Evolutionary conservation across 2,113 vertebrate species (phyloP).

Genomic region (Variabilichromis moorii): DNA sequence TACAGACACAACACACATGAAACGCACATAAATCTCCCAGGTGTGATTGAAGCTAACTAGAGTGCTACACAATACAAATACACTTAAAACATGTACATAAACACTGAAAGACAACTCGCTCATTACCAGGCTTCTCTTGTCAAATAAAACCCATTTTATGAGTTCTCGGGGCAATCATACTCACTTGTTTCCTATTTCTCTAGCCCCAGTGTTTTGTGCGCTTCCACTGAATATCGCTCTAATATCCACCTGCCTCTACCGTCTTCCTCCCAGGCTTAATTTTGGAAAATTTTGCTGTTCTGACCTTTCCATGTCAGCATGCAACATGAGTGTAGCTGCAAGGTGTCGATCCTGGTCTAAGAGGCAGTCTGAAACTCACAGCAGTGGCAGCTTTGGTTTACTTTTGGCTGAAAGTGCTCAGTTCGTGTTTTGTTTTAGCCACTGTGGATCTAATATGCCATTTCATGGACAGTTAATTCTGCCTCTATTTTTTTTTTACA

Average conservation of each 20-base stretch:
- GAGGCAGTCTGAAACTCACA: not conserved
- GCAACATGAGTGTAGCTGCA: not conserved
- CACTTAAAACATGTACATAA: not conserved
- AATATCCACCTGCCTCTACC: not conserved
- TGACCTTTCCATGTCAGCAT: conserved; percentile 16
- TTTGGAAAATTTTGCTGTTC: conserved; percentile 15
- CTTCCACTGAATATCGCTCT: not conserved
- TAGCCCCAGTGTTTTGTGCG: not conserved
- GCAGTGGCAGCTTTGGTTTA: not conserved
- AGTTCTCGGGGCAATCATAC: not conserved
- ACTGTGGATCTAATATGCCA: not conserved
- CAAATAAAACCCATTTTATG: not conserved
- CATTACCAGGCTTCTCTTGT: not conserved
- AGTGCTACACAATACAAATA: not conserved
- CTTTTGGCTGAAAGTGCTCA: not conserved
- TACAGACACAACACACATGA: not conserved
- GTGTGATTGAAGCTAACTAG: not conserved
- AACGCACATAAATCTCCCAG: not conserved
- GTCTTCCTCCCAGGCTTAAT: conserved; percentile 5
- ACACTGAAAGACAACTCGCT: not conserved
- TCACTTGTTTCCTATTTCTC: not conserved
- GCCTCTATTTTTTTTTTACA: not conserved
- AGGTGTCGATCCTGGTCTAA: not conserved
- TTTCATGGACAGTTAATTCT: not conserved
- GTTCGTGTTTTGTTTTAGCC: not conserved